Evolutionary conservation across 2,888 invertebrate species (phyloP), one percentile per base, ranked within the genome.

Genomic region (Lepidonotus clava): DNA sequence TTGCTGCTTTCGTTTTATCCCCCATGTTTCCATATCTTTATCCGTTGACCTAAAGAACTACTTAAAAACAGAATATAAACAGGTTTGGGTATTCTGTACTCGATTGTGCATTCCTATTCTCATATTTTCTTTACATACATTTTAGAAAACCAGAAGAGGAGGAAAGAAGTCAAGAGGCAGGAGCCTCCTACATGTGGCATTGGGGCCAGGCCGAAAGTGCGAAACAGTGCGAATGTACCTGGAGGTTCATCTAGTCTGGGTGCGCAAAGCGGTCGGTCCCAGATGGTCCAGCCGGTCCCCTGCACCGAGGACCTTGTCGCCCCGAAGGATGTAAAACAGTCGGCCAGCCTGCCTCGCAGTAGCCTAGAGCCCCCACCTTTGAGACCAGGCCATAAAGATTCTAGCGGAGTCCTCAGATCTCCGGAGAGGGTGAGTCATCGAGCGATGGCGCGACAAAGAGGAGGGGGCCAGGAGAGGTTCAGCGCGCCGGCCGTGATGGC

Each of bases 191-290:
- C 80, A 28, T 80, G 80, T n/a, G 80, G 80, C 14, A 80, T 80
- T 21, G 80, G 80, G 24, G 80, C 80, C 14, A 41, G 80, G 2
- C 80, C 80, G 11, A 80, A 80, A 34, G 51, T 80, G 1, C 41
- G 80, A 14, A 8, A 6, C 51, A 11, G 14, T 21, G 51, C 21
- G 51, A 21, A 21, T n/a, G n/a, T n/a, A 51, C 14, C 51, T 21
- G 21, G 14, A 51, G 51, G 14, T 51, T 21, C 76, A 2, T 11
- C 76, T 76, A n/a, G 38, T 18, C 24, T 38, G 1, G 36, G 76
- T 36, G 24, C 67, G 18, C 53, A 53, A n/a, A 2, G 61, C 61
- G 2, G 61, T 34, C 21, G 61, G 1, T 24, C 24, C n/a, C 80
- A 80, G 4, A 11, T 46, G 1, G 34, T 80, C 46, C 41, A 80